These are phyloP conservation scores for Caranx melampygus DNA, from an alignment of 2,113 vertebrate species.

Conservation along the genomic window DNA sequence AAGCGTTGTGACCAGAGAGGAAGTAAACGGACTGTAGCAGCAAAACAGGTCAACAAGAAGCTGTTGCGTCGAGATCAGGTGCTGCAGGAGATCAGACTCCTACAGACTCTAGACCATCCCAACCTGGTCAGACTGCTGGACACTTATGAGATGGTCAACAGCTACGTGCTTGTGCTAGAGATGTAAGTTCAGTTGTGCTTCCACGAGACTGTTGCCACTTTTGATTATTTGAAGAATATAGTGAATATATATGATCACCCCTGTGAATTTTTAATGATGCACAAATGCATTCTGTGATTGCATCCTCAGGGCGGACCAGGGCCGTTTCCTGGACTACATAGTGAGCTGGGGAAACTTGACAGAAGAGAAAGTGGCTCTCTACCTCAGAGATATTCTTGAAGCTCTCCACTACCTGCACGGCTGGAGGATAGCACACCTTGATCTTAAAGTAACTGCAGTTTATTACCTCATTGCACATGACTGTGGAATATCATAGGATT, in stretches of 20 bases:
- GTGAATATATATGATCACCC: not conserved
- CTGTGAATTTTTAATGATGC: not conserved
- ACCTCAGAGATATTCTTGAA: slow-evolving; percentile 96
- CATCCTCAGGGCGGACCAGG: slow-evolving; percentile 91
- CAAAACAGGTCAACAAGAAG: slow-evolving; percentile 97
- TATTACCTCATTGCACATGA: not conserved
- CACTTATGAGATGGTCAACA: slow-evolving; percentile 93
- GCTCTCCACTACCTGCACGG: slow-evolving; percentile 96
- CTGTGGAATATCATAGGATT: not conserved
- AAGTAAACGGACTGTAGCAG: slow-evolving; percentile 91
- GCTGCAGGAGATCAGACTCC: slow-evolving; percentile 92
- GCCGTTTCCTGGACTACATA: slow-evolving; percentile 95
- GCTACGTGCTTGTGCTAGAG: slow-evolving; percentile 92
- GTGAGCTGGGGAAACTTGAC: slow-evolving; percentile 98
- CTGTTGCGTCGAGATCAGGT: slow-evolving; percentile 96
- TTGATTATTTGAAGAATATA: not conserved
- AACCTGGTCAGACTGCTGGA: slow-evolving; percentile 93
- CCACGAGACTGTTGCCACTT: not conserved
- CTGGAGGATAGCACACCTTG: slow-evolving; percentile 96
- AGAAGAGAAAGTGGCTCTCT: slow-evolving; percentile 94
- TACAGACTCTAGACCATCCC: slow-evolving; percentile 94
- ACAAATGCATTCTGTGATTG: slow-evolving; percentile 12
- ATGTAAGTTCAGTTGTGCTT: slow-evolving; percentile 84
- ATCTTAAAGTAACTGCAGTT: slow-evolving; percentile 89
- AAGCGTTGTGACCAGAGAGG: slow-evolving; percentile 96